phyloP scores from a whole-genome alignment of 2,113 vertebrate species.

The Hypomesus transpacificus region DNA sequence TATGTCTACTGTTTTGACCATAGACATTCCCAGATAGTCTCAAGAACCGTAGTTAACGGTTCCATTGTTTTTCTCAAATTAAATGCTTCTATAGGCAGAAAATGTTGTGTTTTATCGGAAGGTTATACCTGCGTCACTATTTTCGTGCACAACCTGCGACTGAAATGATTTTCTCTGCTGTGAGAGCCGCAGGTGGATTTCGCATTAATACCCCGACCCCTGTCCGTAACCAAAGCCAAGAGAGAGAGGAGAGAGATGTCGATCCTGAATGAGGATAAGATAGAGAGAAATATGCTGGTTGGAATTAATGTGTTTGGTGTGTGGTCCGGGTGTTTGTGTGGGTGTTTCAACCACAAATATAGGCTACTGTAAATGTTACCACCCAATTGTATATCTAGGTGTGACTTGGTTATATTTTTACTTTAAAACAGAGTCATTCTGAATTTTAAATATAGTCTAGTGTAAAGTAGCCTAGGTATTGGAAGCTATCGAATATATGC shows the following conservation, averaged over 20 bases:
- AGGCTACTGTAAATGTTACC: no score
- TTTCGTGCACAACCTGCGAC: neutral
- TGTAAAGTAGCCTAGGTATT: no score
- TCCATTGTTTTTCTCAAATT: neutral
- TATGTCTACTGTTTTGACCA: neutral
- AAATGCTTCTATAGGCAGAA: neutral
- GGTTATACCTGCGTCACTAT: neutral
- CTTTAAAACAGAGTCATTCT: no score
- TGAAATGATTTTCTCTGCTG: neutral
- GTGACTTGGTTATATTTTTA: no score
- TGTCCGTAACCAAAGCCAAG: conserved; percentile 1
- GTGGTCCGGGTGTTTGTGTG: no score
- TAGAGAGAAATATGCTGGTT: neutral
- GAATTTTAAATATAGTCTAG: no score
- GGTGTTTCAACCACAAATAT: no score
- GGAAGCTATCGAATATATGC: no score
- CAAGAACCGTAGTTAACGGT: neutral
- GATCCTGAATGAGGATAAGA: neutral
- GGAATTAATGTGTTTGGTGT: neutral
- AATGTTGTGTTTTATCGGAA: neutral
- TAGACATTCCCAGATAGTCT: neutral
- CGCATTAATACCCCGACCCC: neutral
- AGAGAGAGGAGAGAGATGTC: neutral
- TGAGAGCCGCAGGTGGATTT: neutral
- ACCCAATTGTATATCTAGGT: no score